Percentiles rank a stretch among this genome's conserved stretches.
Evolutionary conservation across 2,113 vertebrate genomes (phyloP).

Genomic region (Sciurus niger): DNA sequence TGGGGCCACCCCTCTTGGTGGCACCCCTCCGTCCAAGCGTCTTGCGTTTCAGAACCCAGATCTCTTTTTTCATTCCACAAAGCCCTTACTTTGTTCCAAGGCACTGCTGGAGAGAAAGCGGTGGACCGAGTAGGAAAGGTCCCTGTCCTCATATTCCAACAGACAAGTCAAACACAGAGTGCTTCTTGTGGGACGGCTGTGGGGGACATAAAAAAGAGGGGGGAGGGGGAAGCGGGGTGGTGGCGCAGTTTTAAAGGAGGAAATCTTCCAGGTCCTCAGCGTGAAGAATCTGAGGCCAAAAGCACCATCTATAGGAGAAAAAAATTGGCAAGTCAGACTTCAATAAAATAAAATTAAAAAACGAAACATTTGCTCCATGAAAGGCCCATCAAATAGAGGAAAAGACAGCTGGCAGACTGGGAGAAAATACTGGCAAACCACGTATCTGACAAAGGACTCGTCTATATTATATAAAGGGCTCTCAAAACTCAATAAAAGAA

Average conservation of each 20-base stretch:
- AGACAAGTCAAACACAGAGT: neutral
- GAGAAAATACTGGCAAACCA: constrained; percentile 37
- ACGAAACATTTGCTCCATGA: neutral
- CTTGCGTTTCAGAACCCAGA: neutral
- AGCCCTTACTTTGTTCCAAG: neutral
- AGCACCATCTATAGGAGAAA: neutral
- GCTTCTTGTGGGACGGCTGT: neutral
- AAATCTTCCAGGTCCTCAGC: neutral
- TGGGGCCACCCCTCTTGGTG: neutral
- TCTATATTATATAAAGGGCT: neutral
- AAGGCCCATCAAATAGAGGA: neutral
- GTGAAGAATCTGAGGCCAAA: neutral
- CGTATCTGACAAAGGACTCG: neutral
- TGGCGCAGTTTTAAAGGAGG: neutral
- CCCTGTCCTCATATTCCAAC: neutral
- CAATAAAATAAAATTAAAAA: constrained; percentile 60
- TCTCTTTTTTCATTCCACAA: neutral
- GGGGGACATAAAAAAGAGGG: neutral
- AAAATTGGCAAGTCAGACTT: neutral
- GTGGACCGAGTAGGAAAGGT: neutral
- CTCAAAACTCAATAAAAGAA: constrained; percentile 25
- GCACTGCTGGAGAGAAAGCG: neutral
- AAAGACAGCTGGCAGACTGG: neutral
- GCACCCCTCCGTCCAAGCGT: neutral
- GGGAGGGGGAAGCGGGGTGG: neutral